phyloP scores from a whole-genome alignment of 2,113 vertebrate genomes.

The Aplodontia rufa region DNA sequence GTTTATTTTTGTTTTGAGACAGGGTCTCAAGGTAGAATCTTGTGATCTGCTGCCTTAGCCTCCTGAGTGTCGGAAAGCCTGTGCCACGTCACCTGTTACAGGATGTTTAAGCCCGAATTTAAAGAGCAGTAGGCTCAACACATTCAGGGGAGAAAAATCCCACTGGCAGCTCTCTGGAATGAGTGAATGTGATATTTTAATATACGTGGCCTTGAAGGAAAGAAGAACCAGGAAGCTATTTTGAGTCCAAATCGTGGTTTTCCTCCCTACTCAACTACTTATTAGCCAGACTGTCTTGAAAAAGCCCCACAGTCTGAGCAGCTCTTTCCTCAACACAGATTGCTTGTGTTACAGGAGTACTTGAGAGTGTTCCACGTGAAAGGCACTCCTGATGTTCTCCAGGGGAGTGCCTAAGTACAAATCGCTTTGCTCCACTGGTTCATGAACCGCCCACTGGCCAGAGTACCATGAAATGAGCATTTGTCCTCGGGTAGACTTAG shows the following conservation, averaged over 20 bases:
- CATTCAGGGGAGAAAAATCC: not conserved
- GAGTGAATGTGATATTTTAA: not conserved
- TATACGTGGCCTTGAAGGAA: not conserved
- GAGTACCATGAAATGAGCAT: not conserved
- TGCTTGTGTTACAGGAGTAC: not conserved
- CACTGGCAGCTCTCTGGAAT: too few species aligned
- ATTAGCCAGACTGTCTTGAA: not conserved
- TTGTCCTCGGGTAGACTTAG: not conserved
- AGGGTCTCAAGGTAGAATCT: too few species aligned
- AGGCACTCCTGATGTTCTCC: not conserved
- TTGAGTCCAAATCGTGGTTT: not conserved
- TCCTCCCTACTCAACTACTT: not conserved
- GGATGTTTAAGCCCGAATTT: not conserved
- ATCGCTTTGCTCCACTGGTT: not conserved
- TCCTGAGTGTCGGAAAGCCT: too few species aligned
- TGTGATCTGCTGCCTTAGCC: too few species aligned
- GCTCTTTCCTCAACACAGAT: not conserved
- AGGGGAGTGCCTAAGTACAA: too few species aligned
- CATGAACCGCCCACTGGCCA: not conserved
- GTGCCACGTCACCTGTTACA: too few species aligned
- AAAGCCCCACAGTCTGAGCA: not conserved
- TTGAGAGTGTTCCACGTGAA: not conserved
- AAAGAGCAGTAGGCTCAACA: not conserved
- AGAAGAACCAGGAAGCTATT: not conserved
- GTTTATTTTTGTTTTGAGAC: too few species aligned